phyloP scores from a whole-genome alignment of 2,797 vertebrate species.

The Sebastiscus albofasciatus region DNA sequence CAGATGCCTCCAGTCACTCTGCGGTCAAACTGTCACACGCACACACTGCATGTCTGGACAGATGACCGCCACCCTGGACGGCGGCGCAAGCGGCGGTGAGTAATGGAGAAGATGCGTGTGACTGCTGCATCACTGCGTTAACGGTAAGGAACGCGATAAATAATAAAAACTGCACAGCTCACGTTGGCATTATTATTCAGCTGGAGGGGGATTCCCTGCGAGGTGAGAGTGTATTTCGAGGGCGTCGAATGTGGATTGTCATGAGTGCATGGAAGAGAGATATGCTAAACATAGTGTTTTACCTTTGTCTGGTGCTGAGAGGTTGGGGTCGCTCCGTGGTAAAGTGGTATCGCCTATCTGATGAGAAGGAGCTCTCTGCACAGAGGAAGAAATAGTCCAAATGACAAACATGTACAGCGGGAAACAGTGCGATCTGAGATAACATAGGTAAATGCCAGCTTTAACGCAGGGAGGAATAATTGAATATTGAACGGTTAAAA shows the following conservation, averaged over 20 bases:
- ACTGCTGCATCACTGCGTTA: neutral
- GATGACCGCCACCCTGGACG: neutral
- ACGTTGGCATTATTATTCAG: neutral
- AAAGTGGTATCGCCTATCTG: slow-evolving; percentile 90
- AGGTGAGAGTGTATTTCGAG: neutral
- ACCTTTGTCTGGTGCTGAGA: slow-evolving; percentile 96
- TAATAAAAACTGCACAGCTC: neutral
- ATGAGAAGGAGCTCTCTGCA: slow-evolving; percentile 91
- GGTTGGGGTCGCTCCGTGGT: slow-evolving; percentile 94
- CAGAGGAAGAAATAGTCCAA: slow-evolving; percentile 6
- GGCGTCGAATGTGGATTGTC: neutral
- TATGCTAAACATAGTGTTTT: slow-evolving; percentile 36
- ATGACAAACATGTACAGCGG: neutral
- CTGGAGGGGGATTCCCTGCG: neutral
- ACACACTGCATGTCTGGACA: slow-evolving; percentile 16
- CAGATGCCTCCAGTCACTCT: slow-evolving; percentile 35
- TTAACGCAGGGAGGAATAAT: neutral
- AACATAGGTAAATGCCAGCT: neutral
- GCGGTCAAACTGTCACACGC: slow-evolving; percentile 33
- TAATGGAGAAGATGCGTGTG: neutral
- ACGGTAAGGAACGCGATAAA: neutral
- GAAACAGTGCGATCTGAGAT: neutral
- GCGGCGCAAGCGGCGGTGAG: neutral
- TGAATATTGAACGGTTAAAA: neutral
- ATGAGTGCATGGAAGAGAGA: neutral